phyloP scores from a whole-genome alignment of 2,797 vertebrate species.

The Xenops minutus region DNA sequence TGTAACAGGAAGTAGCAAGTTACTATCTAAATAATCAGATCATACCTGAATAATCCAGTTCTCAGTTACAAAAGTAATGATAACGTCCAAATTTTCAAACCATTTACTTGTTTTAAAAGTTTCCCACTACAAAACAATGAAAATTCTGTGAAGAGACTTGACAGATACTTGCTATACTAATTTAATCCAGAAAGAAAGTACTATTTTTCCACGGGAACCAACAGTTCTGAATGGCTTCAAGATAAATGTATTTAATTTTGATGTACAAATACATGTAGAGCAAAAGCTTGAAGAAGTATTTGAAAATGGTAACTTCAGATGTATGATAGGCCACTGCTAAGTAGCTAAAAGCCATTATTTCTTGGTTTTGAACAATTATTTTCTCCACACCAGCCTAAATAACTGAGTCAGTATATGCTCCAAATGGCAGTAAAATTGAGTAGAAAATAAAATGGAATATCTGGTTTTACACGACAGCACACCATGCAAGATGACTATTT shows the following conservation, averaged over 20 bases:
- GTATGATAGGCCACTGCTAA: background rate
- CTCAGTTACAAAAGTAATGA: background rate
- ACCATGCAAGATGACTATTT: background rate
- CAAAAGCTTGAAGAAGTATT: background rate
- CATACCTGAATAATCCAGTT: background rate
- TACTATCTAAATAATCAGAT: background rate
- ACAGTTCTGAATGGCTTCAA: background rate
- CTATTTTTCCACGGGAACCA: background rate
- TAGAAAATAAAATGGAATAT: background rate
- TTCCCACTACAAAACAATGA: background rate
- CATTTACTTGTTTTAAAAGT: background rate
- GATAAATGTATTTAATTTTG: background rate
- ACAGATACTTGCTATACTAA: background rate
- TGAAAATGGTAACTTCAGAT: background rate
- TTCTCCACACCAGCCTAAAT: background rate
- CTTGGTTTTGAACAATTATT: background rate
- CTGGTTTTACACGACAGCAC: background rate
- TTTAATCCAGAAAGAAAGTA: background rate
- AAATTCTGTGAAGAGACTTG: background rate
- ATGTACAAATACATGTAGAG: background rate
- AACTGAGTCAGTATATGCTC: background rate
- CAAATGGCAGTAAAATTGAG: background rate
- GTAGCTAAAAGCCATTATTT: background rate
- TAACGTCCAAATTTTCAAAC: background rate
- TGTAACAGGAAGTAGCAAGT: background rate